Evolutionary conservation across 2,113 vertebrate species (phyloP).

Genomic region (Leptodactylus fuscus): DNA sequence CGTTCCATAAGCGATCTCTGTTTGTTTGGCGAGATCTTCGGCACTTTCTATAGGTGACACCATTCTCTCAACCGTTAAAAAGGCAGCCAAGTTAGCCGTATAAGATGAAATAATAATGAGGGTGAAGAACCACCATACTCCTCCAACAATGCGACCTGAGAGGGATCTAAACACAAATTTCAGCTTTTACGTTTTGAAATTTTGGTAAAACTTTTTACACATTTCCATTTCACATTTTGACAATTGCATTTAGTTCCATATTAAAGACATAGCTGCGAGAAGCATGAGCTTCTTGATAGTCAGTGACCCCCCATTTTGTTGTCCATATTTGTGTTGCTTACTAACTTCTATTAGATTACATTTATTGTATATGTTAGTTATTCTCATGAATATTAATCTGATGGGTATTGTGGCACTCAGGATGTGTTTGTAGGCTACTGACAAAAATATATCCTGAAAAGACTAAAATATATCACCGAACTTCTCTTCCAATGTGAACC

Average conservation of each 20-base stretch:
- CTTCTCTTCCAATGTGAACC: no score
- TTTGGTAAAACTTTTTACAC: background rate
- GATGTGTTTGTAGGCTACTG: background rate
- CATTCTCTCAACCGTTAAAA: slow-evolving; percentile 98
- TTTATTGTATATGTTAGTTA: no score
- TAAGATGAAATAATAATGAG: slow-evolving; percentile 99
- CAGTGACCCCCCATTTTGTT: no score
- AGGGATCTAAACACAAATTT: slow-evolving; percentile 86
- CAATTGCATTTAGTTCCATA: background rate
- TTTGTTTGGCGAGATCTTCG: slow-evolving; percentile 98
- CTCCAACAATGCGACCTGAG: slow-evolving; percentile 97
- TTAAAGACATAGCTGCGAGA: no score
- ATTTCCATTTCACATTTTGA: background rate
- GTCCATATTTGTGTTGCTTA: no score
- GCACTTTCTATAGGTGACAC: slow-evolving; percentile 98
- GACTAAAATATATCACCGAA: background rate
- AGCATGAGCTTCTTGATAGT: no score
- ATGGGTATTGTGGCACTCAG: no score
- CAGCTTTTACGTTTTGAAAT: background rate
- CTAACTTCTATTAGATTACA: no score
- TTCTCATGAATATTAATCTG: no score
- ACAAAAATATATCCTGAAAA: background rate
- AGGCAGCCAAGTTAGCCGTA: slow-evolving; percentile 97
- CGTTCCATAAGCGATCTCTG: slow-evolving; percentile 97
- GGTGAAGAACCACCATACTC: slow-evolving; percentile 99